Evolutionary conservation across 2,113 vertebrate genomes (phyloP).

Genomic region (Rhinichthys klamathensis): DNA sequence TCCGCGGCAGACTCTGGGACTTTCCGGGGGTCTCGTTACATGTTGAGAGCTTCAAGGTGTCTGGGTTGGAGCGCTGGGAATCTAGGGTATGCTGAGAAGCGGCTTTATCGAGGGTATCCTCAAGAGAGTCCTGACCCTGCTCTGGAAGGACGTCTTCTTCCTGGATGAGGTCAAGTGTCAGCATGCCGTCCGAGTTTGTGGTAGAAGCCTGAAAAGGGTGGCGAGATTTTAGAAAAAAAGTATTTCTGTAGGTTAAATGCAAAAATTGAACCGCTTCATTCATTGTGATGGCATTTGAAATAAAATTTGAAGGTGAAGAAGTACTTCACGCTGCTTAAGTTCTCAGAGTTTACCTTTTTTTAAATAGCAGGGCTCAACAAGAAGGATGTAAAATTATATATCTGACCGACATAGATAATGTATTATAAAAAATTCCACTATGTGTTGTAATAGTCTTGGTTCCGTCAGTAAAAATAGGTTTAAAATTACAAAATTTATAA

Average conservation of each 20-base stretch:
- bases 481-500: background rate
- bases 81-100: constrained; percentile 62
- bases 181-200: constrained; percentile 89
- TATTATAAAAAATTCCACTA: background rate
- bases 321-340: too few species aligned
- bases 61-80: constrained; percentile 73
- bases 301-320: background rate
- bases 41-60: constrained; percentile 52
- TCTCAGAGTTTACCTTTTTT: too few species aligned
- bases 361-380: background rate
- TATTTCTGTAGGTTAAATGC: background rate
- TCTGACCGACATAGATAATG: background rate
- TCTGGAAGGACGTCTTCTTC: constrained; percentile 82
- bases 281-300: background rate
- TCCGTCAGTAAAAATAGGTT: background rate
- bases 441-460: background rate
- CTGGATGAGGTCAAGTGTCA: constrained; percentile 95
- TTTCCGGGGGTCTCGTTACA: constrained; percentile 58
- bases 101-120: constrained; percentile 76
- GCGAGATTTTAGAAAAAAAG: background rate
- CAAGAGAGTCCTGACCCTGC: constrained; percentile 67
- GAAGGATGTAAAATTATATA: background rate
- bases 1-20: constrained; percentile 73
- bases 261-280: background rate
- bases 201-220: constrained; percentile 82